Base-by-base conservation (phyloP, 2,113 vertebrate species). In the Gymnocephalus cernua region DNA sequence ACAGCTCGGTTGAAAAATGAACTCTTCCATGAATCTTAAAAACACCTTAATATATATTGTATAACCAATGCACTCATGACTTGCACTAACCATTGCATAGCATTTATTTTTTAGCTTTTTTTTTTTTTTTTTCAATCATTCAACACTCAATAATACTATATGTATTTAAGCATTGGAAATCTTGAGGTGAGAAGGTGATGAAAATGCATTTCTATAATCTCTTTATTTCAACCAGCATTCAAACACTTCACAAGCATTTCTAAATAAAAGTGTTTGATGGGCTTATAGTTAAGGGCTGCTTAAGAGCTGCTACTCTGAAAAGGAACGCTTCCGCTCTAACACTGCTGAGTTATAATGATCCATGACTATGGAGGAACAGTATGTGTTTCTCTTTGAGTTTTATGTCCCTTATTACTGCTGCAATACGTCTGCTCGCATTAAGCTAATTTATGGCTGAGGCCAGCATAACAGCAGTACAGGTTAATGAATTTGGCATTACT, bases 401-500 rank as follows among this genome's bases (percentile, higher is more conserved):
- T 94, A 94, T 94, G 92, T 93, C 88, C 92, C 90, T 93, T 95
- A 94, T 96, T 95, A 95, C 93, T 93, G 91, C 91, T 86, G 94
- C 92, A 94, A 94, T 94, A 93, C 65, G 91, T 94, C 93, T 59
- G 90, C 89, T 94, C 92, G 88, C 94, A 95, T 95, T 95, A 94
- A 94, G 91, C 91, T 93, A 94, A 96, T 95, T 96, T 96, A 96
- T 94, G 90, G 93, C 84, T 14, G 57, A 89, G 95, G 94, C 87
- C 91, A 91, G 89, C 72, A 54, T 83, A 94, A 94, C 93, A 94
- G 92, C 94, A 94, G 91, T 94, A 96, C 95, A 95, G 97, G 97
- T 99, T 99, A 99, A 99, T 96, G 94, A 97, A 96, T 96, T 96
- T 96, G 96, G 96, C 97, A 98, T 97, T 96, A 96, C 96, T 97